phyloP scores from a whole-genome alignment of 2,113 vertebrate genomes.

The Opisthocomus hoazin region DNA sequence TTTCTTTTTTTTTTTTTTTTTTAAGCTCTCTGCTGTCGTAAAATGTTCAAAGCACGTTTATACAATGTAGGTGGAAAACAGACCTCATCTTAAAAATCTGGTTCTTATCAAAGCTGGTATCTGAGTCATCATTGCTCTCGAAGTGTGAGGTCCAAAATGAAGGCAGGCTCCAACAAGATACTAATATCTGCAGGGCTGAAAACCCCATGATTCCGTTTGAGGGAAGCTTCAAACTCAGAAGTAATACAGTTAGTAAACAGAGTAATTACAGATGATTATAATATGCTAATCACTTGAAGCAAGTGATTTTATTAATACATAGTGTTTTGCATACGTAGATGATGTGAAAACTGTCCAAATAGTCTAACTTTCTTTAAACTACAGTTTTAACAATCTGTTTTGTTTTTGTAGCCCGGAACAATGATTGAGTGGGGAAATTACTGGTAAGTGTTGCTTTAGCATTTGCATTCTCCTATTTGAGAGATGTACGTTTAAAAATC shows the following conservation, averaged over 20 bases:
- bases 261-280: neutral
- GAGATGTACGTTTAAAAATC: neutral
- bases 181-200: neutral
- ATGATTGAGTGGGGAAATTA: constrained; percentile 99
- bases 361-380: neutral
- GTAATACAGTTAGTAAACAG: neutral
- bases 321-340: neutral
- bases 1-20: neutral
- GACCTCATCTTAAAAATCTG: neutral
- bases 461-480: neutral
- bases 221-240: neutral
- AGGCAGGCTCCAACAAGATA: neutral
- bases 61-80: neutral
- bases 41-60: neutral
- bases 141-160: neutral
- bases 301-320: neutral
- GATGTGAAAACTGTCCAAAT: neutral
- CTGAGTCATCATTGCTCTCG: neutral
- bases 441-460: constrained; percentile 78
- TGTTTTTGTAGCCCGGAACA: constrained; percentile 86
- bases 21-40: neutral
- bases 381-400: neutral
- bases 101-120: neutral
- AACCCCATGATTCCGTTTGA: neutral
- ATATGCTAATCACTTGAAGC: neutral